These are phyloP conservation scores for Lysandra coridon DNA, from an alignment of 2,888 invertebrate species.

Conservation along the genomic window DNA sequence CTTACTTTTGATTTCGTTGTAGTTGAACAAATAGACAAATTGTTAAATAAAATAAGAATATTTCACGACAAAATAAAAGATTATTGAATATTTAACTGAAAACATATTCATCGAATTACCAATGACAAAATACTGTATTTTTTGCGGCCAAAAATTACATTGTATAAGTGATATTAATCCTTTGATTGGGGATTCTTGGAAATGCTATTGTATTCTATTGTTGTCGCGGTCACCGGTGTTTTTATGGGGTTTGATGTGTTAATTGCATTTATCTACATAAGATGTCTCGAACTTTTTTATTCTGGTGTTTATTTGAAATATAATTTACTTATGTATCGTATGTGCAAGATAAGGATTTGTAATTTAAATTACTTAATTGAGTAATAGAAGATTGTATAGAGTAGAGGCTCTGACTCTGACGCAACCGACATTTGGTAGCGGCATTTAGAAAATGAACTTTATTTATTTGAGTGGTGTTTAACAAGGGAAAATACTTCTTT, in stretches of 20 bases:
- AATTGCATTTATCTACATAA: conserved; percentile 6
- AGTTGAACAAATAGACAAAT: neutral
- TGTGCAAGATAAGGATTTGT: neutral
- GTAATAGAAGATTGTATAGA: neutral
- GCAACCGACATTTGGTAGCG: too few species aligned
- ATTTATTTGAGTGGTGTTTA: too few species aligned
- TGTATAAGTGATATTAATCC: neutral
- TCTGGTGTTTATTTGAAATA: neutral
- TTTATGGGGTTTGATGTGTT: too few species aligned
- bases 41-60: neutral
- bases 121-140: neutral
- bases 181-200: too few species aligned
- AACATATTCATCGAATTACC: neutral
- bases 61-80: neutral
- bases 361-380: neutral
- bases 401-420: too few species aligned
- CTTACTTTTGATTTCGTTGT: neutral
- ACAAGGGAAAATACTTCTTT: too few species aligned
- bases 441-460: too few species aligned
- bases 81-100: neutral
- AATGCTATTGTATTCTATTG: too few species aligned
- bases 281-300: neutral
- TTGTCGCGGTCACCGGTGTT: too few species aligned
- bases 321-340: neutral
- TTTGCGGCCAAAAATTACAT: neutral